A percentile compares a stretch with the other conserved stretches of the same genome.
Evolutionary conservation across 2,888 invertebrate species (phyloP).

Genomic region (Drosophila trichaetosa): DNA sequence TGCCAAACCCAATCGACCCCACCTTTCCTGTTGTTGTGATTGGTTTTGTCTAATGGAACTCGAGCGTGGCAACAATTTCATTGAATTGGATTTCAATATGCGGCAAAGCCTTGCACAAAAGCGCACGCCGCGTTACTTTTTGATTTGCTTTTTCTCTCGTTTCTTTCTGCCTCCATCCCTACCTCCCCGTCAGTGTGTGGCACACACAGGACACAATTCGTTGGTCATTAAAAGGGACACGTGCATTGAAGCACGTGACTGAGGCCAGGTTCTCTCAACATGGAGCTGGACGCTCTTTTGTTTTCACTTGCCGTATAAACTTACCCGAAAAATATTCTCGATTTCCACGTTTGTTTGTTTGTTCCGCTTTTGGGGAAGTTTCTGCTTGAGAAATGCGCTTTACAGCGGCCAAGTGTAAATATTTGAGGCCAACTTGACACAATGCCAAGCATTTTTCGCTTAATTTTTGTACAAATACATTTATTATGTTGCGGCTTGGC

Average conservation of each 20-base stretch:
- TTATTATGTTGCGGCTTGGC: conserved; percentile 60
- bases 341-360: conserved; percentile 46
- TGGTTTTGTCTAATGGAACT: conserved; percentile 84
- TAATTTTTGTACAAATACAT: conserved; percentile 81
- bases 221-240: conserved; percentile 85
- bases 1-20: conserved; percentile 1
- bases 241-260: conserved; percentile 84
- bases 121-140: conserved; percentile 58
- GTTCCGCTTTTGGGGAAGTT: conserved; percentile 21
- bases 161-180: neutral
- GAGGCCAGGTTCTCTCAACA: conserved; percentile 57
- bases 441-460: conserved; percentile 73
- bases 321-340: conserved; percentile 53
- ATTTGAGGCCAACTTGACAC: conserved; percentile 74
- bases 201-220: conserved; percentile 73
- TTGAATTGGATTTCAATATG: conserved; percentile 83
- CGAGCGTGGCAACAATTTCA: conserved; percentile 79
- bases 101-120: conserved; percentile 44
- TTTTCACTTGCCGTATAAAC: conserved; percentile 68
- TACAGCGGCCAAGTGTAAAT: conserved; percentile 67
- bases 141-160: conserved; percentile 52
- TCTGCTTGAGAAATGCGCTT: conserved; percentile 54
- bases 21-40: conserved; percentile 73
- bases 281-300: conserved; percentile 63
- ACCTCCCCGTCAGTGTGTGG: conserved; percentile 12